Conservation (phyloP, 2,797 vertebrate genomes). For the Anguilla anguilla region DNA sequence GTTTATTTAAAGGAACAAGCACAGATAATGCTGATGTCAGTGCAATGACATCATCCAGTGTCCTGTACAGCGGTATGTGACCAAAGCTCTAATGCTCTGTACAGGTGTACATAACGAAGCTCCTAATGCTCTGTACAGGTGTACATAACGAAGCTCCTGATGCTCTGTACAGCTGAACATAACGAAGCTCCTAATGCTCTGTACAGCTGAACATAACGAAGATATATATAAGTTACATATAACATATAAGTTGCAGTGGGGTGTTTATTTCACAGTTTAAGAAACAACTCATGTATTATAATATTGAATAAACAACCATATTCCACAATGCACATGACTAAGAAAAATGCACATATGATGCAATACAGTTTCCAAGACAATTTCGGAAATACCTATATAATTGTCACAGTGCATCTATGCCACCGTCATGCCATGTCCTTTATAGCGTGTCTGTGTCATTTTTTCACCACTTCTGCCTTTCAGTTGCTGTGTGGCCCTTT, state of each 20-base stretch:
- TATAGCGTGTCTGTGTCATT: constrained; percentile 81
- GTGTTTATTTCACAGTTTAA: background rate
- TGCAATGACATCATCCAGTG: too few relatives aligned
- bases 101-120: too few relatives aligned
- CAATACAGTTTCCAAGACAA: background rate
- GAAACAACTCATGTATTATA: background rate
- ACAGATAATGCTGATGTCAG: too few relatives aligned
- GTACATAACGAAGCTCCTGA: too few relatives aligned
- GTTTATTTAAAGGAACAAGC: background rate
- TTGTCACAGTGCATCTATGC: constrained; percentile 84
- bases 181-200: background rate
- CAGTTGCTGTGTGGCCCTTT: constrained; percentile 99
- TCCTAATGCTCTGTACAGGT: too few relatives aligned
- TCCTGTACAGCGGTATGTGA: background rate
- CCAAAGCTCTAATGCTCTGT: background rate
- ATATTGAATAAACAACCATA: background rate
- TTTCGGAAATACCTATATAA: constrained; percentile 84
- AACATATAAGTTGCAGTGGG: background rate
- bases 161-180: background rate
- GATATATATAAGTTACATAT: background rate
- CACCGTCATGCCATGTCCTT: too few relatives aligned
- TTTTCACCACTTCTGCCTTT: constrained; percentile 99
- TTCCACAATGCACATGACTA: background rate
- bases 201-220: background rate
- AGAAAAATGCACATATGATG: background rate